Evolutionary conservation across 2,888 invertebrate species (phyloP), one percentile per base, ranked within the genome.

Genomic region (Conops quadrifasciatus): DNA sequence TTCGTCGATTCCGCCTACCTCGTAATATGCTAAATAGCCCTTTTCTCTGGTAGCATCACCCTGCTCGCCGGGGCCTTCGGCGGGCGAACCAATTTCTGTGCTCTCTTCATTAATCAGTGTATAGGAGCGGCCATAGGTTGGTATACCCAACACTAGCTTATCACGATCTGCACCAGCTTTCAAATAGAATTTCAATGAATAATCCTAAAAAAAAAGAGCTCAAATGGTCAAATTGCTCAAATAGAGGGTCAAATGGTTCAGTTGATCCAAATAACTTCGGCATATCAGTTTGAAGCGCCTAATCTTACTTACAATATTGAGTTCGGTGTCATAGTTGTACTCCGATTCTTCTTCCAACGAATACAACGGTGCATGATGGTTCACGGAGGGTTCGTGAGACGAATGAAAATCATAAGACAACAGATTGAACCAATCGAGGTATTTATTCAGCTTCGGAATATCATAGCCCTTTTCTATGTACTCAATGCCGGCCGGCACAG

Each of bases 401-500:
- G 95, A 95, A 85, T 96, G 96, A 84, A 96, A 96, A 85, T 96
- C 96, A 85, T 96, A 96, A 3, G 94, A 93, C 43, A 96, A 87
- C 73, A 96, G 89, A 87, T 96, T 96, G 89, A 96, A 93, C 90
- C 96, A 96, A 87, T 96, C 96, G 77, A 96, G 87, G 84, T 95
- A 91, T 91, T 91, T 92, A 84, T 94, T 94, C 71, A 97, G 87
- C 78, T 92, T 92, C 73, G 93, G 92, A 71, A 97, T 90, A 80
- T 97, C 96, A 83, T 95, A 97, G 74, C 97, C 97, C 83, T 96
- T 95, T 82, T 95, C 93, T 77, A 97, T 93, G 82, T 96, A 95
- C 83, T 96, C 95, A 77, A 94, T 93, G 26, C 96, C 96, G 1
- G 96, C 96, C 0, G 96, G 96, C 43, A 97, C 95, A 15, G 97